phyloP scores from a whole-genome alignment of 2,888 invertebrate genomes.

The Polydrusus cervinus region DNA sequence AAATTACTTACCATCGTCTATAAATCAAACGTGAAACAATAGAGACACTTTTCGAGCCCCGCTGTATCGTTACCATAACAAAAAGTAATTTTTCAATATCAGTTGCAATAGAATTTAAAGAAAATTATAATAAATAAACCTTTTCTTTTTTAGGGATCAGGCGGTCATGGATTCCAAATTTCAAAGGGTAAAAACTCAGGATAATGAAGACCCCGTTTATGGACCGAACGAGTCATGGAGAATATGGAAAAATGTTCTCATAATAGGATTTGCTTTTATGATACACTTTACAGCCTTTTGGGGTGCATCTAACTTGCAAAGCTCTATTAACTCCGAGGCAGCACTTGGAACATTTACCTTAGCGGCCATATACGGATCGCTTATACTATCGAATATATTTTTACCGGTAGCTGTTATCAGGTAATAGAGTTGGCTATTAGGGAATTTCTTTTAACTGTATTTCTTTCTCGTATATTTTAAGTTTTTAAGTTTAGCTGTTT shows the following conservation, averaged over 20 bases:
- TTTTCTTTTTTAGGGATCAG: conserved; percentile 25
- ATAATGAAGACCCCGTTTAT: conserved; percentile 66
- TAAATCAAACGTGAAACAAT: no score
- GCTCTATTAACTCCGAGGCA: conserved; percentile 87
- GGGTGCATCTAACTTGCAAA: conserved; percentile 87
- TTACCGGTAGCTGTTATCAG: conserved; percentile 88
- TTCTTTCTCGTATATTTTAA: no score
- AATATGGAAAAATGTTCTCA: conserved; percentile 88
- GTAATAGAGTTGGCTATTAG: conserved; percentile 72
- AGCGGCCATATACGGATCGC: conserved; percentile 89
- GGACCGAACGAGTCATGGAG: conserved; percentile 80
- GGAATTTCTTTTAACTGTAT: no score
- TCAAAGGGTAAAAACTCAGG: conserved; percentile 62
- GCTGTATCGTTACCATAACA: no score
- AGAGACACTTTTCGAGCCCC: no score
- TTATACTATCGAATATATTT: conserved; percentile 92
- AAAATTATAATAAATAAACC: no score
- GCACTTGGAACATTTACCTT: conserved; percentile 89
- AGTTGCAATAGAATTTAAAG: no score
- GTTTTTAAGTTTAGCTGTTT: no score
- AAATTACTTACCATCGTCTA: no score
- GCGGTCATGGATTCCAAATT: conserved; percentile 64
- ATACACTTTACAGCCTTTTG: conserved; percentile 95
- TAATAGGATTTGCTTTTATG: conserved; percentile 92
- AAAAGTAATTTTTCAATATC: no score